Conservation (phyloP, 2,888 invertebrate genomes). For the Prenolepis imparis region DNA sequence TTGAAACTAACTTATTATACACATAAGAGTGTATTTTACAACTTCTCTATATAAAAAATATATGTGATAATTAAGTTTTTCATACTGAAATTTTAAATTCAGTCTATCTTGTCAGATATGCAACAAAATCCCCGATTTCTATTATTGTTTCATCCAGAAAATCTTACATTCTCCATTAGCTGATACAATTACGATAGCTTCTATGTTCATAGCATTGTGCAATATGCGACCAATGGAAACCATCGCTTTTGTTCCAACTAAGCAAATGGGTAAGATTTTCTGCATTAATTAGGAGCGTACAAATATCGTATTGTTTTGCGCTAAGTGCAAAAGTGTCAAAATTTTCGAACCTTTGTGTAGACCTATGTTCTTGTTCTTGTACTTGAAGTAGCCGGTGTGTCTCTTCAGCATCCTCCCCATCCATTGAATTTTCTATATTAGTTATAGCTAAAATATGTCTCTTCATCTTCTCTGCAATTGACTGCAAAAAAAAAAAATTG, state of each 20-base stretch:
- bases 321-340: neutral
- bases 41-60: constrained; percentile 68
- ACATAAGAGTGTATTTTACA: constrained; percentile 65
- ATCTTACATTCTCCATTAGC: constrained; percentile 30
- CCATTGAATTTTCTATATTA: constrained; percentile 75
- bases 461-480: constrained; percentile 83
- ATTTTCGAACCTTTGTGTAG: constrained; percentile 80
- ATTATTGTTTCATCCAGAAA: constrained; percentile 39
- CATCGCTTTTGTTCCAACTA: constrained; percentile 49
- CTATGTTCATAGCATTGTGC: constrained; percentile 35
- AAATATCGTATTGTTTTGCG: neutral
- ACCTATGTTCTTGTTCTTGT: constrained; percentile 79
- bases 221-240: constrained; percentile 33
- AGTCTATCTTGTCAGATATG: constrained; percentile 49
- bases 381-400: constrained; percentile 80
- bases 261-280: constrained; percentile 41
- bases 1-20: constrained; percentile 64
- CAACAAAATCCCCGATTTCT: constrained; percentile 57
- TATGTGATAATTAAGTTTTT: constrained; percentile 66
- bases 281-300: constrained; percentile 18
- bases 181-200: constrained; percentile 37
- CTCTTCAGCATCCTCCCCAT: constrained; percentile 78
- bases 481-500: constrained; percentile 71
- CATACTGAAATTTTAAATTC: constrained; percentile 56
- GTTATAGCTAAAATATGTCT: constrained; percentile 81